Conservation (phyloP, 53 echinoderm and acorn worm species). For the Patiria pectinifera region DNA sequence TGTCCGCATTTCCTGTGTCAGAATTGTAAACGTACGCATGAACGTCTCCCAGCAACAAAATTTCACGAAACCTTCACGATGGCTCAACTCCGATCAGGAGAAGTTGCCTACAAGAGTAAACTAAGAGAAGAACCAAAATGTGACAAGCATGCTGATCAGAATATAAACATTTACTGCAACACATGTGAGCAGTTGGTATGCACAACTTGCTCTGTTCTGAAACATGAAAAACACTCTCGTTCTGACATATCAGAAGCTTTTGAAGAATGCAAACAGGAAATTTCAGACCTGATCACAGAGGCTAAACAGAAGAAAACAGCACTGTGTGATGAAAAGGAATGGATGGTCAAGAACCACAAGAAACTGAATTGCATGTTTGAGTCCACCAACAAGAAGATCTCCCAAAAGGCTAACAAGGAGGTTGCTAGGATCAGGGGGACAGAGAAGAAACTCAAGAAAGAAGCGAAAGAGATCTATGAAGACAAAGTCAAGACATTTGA, state of each 20-base stretch:
- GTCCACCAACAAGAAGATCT: conserved; percentile 11
- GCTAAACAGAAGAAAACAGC: background rate
- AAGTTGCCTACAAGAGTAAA: background rate
- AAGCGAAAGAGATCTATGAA: conserved; percentile 11
- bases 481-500: conserved; percentile 13
- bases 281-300: background rate
- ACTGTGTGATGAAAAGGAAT: background rate
- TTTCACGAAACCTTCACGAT: conserved; percentile 6
- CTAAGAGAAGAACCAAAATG: background rate
- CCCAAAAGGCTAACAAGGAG: conserved; percentile 26
- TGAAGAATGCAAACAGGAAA: background rate
- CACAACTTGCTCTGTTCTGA: background rate
- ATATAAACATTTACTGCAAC: conserved; percentile 2
- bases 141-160: conserved; percentile 10
- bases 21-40: conserved; percentile 36
- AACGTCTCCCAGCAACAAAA: conserved; percentile 17
- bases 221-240: background rate
- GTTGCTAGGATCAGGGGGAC: conserved; percentile 11
- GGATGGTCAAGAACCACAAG: background rate
- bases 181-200: conserved; percentile 43
- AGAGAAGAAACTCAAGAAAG: conserved; percentile 16
- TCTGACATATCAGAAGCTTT: background rate
- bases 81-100: background rate
- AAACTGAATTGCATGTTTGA: conserved; percentile 21
- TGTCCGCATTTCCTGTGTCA: background rate